Conservation (phyloP, 2,888 invertebrate species). For the Timema cristinae region DNA sequence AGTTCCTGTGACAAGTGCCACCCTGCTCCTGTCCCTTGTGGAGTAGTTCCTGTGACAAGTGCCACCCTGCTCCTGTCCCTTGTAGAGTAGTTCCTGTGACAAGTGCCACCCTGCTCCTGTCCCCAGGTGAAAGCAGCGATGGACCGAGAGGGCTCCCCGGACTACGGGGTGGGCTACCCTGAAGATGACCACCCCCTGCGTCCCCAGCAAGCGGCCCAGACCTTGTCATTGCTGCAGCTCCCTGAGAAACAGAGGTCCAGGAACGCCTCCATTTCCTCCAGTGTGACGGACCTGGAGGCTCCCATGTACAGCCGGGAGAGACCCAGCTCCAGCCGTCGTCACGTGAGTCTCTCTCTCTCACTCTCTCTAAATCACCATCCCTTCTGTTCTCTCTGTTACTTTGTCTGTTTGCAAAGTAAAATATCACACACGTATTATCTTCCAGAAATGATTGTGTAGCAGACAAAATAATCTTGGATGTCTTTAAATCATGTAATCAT, state of each 20-base stretch:
- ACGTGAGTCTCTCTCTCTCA: slow-evolving; percentile 15
- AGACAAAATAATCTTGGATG: too few relatives aligned
- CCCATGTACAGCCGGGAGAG: slow-evolving; percentile 50
- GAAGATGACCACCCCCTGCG: slow-evolving; percentile 54
- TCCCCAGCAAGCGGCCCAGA: slow-evolving; percentile 43
- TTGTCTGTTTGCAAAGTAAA: too few relatives aligned
- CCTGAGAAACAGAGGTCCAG: slow-evolving; percentile 44
- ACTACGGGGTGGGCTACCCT: slow-evolving; percentile 50
- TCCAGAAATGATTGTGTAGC: too few relatives aligned
- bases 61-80: too few relatives aligned
- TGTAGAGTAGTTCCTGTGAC: too few relatives aligned
- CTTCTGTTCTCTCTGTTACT: too few relatives aligned
- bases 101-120: too few relatives aligned
- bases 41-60: too few relatives aligned
- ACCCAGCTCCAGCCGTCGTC: background rate
- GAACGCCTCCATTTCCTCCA: slow-evolving; percentile 52
- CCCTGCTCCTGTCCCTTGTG: too few relatives aligned
- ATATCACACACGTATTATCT: too few relatives aligned
- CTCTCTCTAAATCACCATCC: background rate
- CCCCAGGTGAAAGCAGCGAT: background rate
- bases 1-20: too few relatives aligned
- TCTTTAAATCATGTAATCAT: too few relatives aligned
- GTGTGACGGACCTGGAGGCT: slow-evolving; percentile 53
- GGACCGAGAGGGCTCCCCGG: slow-evolving; percentile 28
- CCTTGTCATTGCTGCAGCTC: slow-evolving; percentile 43